Evolutionary conservation across 2,797 vertebrate species (phyloP), one percentile per base, ranked within the genome.

Genomic region (Sebastolobus alascanus): DNA sequence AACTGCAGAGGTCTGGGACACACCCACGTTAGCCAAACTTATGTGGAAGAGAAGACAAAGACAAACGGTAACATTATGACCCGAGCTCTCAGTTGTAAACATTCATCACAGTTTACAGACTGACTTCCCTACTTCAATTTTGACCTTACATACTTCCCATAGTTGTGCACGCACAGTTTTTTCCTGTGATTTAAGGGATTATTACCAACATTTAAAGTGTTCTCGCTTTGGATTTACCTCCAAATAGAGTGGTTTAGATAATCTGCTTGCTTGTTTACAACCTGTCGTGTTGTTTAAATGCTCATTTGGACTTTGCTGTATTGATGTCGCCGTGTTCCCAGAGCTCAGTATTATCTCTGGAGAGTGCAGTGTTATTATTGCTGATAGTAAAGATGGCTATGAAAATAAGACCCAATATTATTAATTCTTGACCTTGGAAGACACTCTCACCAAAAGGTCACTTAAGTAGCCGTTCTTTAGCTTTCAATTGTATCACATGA

Each of bases 231-330:
- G 38, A 46, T 73, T 72, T 22, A 25, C 50, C 56, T 43, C 69
- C 5, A 37, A 66, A 46, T 46, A 70, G 63, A 75, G 27, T 60
- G 18, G 6, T 16, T 73, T 50, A 29, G 35, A 63, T 56, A 16
- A 46, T 75, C 4, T 33, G 16, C 52, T 66, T 43, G 20, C 16
- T 56, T 37, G 60, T 71, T 56, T 58, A 25, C 66, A 69, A 38
- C n/a, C 18, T 38, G 56, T 52, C 3, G 0, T 25, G 5, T 43
- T 0, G 3, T 46, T 35, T n/a, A 10, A 67, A 43, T 25, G 4
- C 12, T 35, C 8, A 4, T 75, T 69, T 52, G 50, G 37, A 71
- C 46, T 60, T 35, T 66, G 37, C 33, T 66, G 64, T 35, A 22
- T 4, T 10, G 55, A 37, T 43, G n/a, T 29, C 1, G 4, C 25